Conservation (phyloP, 2,888 invertebrate genomes). For the Hydriomena furcata region DNA sequence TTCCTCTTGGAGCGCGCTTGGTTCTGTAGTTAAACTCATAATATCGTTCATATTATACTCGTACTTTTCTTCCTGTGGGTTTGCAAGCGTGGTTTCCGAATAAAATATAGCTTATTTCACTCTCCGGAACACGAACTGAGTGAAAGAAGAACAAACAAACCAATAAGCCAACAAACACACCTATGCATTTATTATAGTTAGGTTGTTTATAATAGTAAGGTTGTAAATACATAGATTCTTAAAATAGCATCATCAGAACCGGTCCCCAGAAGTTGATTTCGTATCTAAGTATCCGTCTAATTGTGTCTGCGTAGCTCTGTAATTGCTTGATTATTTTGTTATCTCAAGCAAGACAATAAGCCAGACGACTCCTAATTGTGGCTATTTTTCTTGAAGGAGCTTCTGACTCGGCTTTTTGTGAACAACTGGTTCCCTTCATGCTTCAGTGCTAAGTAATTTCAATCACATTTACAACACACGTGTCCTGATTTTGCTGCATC, state of each 20-base stretch:
- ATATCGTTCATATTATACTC: too few species aligned
- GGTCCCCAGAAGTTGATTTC: conserved; percentile 30
- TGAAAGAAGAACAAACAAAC: too few species aligned
- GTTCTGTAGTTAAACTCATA: conserved; percentile 37
- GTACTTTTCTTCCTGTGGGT: too few species aligned
- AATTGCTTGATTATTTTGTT: conserved; percentile 38
- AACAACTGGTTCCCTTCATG: conserved; percentile 2
- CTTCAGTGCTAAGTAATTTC: neutral
- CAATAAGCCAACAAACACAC: too few species aligned
- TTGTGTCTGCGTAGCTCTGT: conserved; percentile 34
- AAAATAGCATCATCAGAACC: conserved; percentile 35
- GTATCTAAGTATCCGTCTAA: conserved; percentile 33
- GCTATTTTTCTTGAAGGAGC: conserved; percentile 11
- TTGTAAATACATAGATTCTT: conserved; percentile 22
- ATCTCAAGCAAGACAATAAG: conserved; percentile 36
- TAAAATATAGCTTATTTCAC: too few species aligned
- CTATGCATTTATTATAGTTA: too few species aligned
- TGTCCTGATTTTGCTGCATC: neutral
- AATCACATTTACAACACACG: neutral
- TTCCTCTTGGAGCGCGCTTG: conserved; percentile 40
- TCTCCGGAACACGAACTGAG: too few species aligned
- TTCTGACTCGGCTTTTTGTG: conserved; percentile 5
- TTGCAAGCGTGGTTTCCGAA: too few species aligned
- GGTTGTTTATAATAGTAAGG: conserved; percentile 2
- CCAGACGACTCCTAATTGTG: conserved; percentile 20